phyloP scores from a whole-genome alignment of 2,888 invertebrate genomes.

The Pheosia tremula region DNA sequence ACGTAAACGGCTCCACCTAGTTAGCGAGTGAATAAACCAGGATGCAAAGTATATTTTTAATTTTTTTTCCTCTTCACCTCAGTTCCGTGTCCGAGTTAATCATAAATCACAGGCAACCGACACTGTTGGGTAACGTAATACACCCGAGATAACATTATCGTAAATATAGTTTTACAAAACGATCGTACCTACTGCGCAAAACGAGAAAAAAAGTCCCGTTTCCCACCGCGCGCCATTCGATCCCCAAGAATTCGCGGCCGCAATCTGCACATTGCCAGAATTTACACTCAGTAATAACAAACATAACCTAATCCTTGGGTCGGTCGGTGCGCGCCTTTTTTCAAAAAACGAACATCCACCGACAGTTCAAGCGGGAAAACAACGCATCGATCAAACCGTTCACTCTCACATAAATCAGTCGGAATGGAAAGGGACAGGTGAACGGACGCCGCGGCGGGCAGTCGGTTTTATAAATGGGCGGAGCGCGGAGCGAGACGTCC shows the following conservation, averaged over 20 bases:
- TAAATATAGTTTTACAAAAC: constrained; percentile 79
- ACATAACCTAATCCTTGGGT: constrained; percentile 58
- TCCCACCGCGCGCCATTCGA: constrained; percentile 71
- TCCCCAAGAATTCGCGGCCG: constrained; percentile 64
- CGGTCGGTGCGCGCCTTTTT: constrained; percentile 63
- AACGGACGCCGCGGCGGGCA: constrained; percentile 71
- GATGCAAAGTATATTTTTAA: background rate
- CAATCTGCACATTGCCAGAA: constrained; percentile 78
- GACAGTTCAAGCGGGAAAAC: constrained; percentile 76
- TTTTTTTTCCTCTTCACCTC: constrained; percentile 11
- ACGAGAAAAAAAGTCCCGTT: constrained; percentile 52
- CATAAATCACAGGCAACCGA: constrained; percentile 65
- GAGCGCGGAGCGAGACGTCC: constrained; percentile 78
- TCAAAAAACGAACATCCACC: constrained; percentile 59
- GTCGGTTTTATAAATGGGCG: constrained; percentile 84
- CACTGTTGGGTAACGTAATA: constrained; percentile 71
- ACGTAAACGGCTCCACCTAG: background rate
- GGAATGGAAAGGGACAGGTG: constrained; percentile 82
- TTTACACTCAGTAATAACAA: constrained; percentile 65
- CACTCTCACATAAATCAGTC: constrained; percentile 83
- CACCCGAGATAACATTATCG: constrained; percentile 75
- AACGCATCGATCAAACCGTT: constrained; percentile 83
- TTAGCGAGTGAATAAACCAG: background rate
- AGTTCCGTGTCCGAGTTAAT: constrained; percentile 59
- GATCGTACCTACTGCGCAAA: constrained; percentile 69